Conservation (phyloP, 92 coral and sea anemone species). For the Epizoanthus scotinus region DNA sequence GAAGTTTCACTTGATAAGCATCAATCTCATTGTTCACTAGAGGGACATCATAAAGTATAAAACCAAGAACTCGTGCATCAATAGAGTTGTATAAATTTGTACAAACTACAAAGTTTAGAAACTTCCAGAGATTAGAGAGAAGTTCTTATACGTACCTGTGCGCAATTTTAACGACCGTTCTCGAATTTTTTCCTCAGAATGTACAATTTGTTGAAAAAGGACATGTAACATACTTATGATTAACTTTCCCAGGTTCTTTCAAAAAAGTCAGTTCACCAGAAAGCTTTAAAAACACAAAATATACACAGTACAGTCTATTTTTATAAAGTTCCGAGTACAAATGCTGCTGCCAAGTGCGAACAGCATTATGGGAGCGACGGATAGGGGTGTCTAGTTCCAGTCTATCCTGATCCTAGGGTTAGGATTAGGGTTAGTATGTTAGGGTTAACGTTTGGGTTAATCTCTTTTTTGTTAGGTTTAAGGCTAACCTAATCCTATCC, state of each 20-base stretch:
- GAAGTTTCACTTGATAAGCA: slow-evolving; percentile 54
- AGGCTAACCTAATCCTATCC: too few relatives aligned
- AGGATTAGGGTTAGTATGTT: too few relatives aligned
- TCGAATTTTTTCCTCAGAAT: slow-evolving; percentile 90
- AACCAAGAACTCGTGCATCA: background rate
- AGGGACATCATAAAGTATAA: background rate
- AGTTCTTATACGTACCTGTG: slow-evolving; percentile 55
- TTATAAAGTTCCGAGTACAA: too few relatives aligned
- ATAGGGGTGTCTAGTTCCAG: too few relatives aligned
- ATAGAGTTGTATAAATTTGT: background rate
- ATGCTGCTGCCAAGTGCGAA: too few relatives aligned
- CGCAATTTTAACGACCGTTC: slow-evolving; percentile 82
- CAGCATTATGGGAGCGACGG: too few relatives aligned
- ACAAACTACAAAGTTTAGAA: background rate
- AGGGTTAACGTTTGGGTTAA: too few relatives aligned
- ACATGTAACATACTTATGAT: slow-evolving; percentile 78
- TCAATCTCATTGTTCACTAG: slow-evolving; percentile 85
- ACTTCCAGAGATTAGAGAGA: slow-evolving; percentile 20
- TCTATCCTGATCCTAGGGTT: too few relatives aligned
- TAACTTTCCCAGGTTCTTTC: background rate
- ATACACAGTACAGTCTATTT: too few relatives aligned
- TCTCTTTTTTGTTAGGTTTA: too few relatives aligned
- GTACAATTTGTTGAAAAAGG: slow-evolving; percentile 88
- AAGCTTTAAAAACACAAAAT: too few relatives aligned
- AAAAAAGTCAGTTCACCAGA: too few relatives aligned